Evolutionary conservation across 37 sponge, comb jelly and placozoan genomes (phyloP), one percentile per base, ranked within the genome.

Genomic region (Oopsacas minuta): DNA sequence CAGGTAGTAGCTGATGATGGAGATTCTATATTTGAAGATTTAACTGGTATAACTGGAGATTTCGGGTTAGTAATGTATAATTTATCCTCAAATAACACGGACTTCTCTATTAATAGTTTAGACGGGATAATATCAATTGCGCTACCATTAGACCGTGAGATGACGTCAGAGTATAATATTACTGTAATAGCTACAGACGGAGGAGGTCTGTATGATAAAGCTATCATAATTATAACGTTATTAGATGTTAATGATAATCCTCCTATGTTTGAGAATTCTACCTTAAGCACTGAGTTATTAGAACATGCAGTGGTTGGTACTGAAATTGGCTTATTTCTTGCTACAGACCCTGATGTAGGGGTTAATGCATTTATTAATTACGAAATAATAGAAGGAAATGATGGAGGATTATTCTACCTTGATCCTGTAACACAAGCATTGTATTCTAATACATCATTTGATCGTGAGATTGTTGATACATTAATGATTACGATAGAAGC

Each of bases 301-400:
- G 85, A 84, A 84, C 37, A 84, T 28, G 3, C 82, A 5, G 30
- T 81, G 30, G 30, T 23, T 39, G 37, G 17, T 15, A 36, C 42
- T 75, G n/a, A 23, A 46, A 75, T 84, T 39, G 37, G 37, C 30
- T 5, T 15, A 20, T 36, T 84, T 15, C 37, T 36, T 32, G 85
- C 85, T 39, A 39, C 37, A 46, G 85, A 84, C 32, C 37, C n/a
- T 39, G 85, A 84, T 75, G 12, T 25, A 23, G 85, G 85, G 3
- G 23, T 22, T 3, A 84, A 84, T 52, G 85, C 52, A 23, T 17
- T 20, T 3, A 51, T 84, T n/a, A 39, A 25, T 23, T 84, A 84
- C 81, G 37, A 84, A 15, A 84, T 84, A 17, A 39, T 84, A 52
- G 15, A 75, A 23, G 85, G 85, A 17, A 39, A 84, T 75, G 81